Evolutionary conservation across 1,140 invertebrate species (phyloP).

Genomic region (Drosophila melanogaster): DNA sequence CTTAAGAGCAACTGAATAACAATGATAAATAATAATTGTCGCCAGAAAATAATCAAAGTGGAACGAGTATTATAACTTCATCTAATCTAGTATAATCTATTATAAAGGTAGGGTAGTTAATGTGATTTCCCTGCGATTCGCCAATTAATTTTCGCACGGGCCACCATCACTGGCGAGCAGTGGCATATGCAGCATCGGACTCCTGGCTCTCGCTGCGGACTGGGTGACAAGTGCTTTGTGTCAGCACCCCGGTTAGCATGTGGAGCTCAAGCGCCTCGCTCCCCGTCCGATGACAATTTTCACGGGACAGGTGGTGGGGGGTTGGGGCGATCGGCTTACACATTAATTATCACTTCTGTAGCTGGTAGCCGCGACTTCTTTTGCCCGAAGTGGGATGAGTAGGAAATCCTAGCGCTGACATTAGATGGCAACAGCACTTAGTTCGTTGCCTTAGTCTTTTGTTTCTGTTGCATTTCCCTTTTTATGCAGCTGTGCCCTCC

Average conservation of each 20-base stretch:
- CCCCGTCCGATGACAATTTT: constrained; percentile 68
- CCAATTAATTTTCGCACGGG: not conserved
- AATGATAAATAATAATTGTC: too few species aligned
- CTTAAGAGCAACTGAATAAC: too few species aligned
- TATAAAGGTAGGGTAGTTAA: too few species aligned
- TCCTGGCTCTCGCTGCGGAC: constrained; percentile 36
- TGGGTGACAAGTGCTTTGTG: constrained; percentile 82
- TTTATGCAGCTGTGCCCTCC: constrained; percentile 17
- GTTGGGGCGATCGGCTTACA: constrained; percentile 64
- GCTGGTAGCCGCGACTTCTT: constrained; percentile 40
- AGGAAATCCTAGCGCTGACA: constrained; percentile 48
- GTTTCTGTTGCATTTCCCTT: constrained; percentile 35
- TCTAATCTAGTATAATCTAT: too few species aligned
- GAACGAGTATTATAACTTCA: too few species aligned
- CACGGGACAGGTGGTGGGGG: constrained; percentile 8
- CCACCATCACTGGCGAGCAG: constrained; percentile 30
- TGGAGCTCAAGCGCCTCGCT: constrained; percentile 32
- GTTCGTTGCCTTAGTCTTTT: constrained; percentile 73
- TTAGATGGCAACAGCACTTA: constrained; percentile 66
- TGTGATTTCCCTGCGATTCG: too few species aligned
- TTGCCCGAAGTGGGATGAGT: constrained; percentile 3
- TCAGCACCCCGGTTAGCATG: constrained; percentile 80
- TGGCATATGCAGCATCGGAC: constrained; percentile 19
- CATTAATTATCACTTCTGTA: constrained; percentile 83
- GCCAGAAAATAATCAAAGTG: too few species aligned